A percentile compares a stretch with the other conserved stretches of the same genome.
phyloP scores from a whole-genome alignment of 2,113 vertebrate genomes.

The Mesocricetus auratus region DNA sequence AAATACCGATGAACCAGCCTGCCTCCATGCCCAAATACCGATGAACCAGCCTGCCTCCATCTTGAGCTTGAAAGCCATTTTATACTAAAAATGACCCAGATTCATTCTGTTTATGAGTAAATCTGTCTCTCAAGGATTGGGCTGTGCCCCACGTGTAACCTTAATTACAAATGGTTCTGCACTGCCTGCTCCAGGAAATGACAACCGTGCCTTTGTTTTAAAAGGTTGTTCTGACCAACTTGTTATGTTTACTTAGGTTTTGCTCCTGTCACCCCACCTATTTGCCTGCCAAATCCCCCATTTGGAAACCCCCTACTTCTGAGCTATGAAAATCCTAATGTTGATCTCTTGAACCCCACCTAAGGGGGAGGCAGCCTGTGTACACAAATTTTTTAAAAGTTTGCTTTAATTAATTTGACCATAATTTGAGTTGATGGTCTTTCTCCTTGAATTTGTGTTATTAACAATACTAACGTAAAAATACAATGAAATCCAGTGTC shows the following conservation, averaged over 20 bases:
- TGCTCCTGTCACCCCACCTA: not conserved
- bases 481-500: not conserved
- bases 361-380: not conserved
- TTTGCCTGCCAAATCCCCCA: not conserved
- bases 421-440: not conserved
- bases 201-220: not conserved
- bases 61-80: not conserved
- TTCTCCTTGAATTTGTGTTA: not conserved
- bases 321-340: not conserved
- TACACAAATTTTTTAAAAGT: not conserved
- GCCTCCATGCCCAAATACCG: not conserved
- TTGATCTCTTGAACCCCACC: not conserved
- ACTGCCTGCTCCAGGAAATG: not conserved
- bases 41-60: not conserved
- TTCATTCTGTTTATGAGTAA: not conserved
- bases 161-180: not conserved
- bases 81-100: not conserved
- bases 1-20: not conserved
- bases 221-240: not conserved
- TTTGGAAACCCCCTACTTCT: not conserved
- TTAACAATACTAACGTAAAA: not conserved
- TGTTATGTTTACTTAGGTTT: too few species aligned
- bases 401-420: not conserved
- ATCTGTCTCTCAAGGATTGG: not conserved
- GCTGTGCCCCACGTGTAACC: not conserved